These are phyloP conservation scores for Colaptes auratus DNA, from an alignment of 2,113 vertebrate genomes.

Conservation along the genomic window DNA sequence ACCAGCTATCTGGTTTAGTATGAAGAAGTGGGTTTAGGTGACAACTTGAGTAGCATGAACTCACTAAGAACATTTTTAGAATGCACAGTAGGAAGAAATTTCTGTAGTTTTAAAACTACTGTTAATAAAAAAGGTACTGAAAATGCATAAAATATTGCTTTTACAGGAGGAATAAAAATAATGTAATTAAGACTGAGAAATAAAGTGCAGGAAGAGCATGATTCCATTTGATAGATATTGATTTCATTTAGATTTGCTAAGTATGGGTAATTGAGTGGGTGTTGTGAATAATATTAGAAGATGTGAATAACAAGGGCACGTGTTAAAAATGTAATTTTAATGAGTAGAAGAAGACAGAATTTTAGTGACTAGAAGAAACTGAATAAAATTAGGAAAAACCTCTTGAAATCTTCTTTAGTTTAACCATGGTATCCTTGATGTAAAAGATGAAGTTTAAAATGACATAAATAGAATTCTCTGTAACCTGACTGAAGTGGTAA, in stretches of 20 bases:
- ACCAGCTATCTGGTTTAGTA: not conserved
- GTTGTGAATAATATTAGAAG: slow-evolving; percentile 58
- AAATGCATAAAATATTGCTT: not conserved
- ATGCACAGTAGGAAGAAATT: not conserved
- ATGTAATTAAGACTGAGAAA: slow-evolving; percentile 55
- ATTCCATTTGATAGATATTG: slow-evolving; percentile 66
- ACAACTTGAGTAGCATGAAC: not conserved
- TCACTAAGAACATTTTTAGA: slow-evolving; percentile 9
- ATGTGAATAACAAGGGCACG: slow-evolving; percentile 54
- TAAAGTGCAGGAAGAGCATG: slow-evolving; percentile 27
- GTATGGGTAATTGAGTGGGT: slow-evolving; percentile 56
- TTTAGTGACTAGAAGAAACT: slow-evolving; percentile 53
- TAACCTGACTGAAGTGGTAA: not conserved
- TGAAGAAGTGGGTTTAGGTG: not conserved
- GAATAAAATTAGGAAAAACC: not conserved
- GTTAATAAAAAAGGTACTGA: slow-evolving; percentile 28
- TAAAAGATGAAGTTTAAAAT: slow-evolving; percentile 5
- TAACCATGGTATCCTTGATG: not conserved
- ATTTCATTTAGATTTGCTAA: slow-evolving; percentile 70
- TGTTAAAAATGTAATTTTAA: slow-evolving; percentile 58
- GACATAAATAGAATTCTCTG: not conserved
- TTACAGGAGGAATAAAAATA: slow-evolving; percentile 57
- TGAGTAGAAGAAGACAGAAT: slow-evolving; percentile 48
- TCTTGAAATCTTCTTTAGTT: not conserved
- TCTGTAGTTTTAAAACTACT: slow-evolving; percentile 11